A percentile compares a stretch with the other conserved stretches of the same genome.
Conservation (phyloP, 2,888 invertebrate species). For the Magallana nippona region DNA sequence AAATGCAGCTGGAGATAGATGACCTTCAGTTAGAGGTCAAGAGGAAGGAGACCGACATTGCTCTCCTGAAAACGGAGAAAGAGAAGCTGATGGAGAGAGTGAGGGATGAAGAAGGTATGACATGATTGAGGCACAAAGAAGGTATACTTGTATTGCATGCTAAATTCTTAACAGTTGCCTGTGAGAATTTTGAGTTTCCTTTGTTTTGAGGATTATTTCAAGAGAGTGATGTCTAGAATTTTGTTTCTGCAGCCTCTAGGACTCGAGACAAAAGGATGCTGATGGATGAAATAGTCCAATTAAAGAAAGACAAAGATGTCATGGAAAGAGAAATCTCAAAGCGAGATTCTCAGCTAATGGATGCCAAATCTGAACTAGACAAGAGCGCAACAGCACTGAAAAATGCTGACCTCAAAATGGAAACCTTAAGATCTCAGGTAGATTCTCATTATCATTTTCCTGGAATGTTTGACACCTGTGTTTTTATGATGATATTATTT, state of each 20-base stretch:
- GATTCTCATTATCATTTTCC: not conserved
- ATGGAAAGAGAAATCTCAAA: slow-evolving; percentile 68
- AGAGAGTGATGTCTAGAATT: not conserved
- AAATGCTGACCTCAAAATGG: slow-evolving; percentile 74
- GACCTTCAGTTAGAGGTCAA: slow-evolving; percentile 70
- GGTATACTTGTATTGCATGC: not conserved
- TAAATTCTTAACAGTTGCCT: not conserved
- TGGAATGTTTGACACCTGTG: not conserved
- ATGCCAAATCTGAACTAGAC: slow-evolving; percentile 74
- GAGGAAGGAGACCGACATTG: slow-evolving; percentile 71
- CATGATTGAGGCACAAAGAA: too few relatives aligned
- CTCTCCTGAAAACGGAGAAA: slow-evolving; percentile 69
- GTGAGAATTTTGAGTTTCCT: too few relatives aligned
- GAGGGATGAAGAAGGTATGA: slow-evolving; percentile 69
- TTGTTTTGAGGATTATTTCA: too few relatives aligned
- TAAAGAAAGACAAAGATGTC: slow-evolving; percentile 75
- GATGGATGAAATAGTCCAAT: slow-evolving; percentile 75
- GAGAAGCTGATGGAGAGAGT: slow-evolving; percentile 66
- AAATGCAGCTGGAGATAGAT: slow-evolving; percentile 77
- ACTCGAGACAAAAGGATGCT: slow-evolving; percentile 75
- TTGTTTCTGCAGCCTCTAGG: slow-evolving; percentile 62
- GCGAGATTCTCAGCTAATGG: slow-evolving; percentile 72
- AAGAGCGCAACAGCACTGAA: slow-evolving; percentile 71
- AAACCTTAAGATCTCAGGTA: slow-evolving; percentile 76
- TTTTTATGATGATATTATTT: not conserved